Percentiles rank a stretch among this genome's conserved stretches.
phyloP scores from a whole-genome alignment of 2,797 vertebrate species.

The Psittacula echo region DNA sequence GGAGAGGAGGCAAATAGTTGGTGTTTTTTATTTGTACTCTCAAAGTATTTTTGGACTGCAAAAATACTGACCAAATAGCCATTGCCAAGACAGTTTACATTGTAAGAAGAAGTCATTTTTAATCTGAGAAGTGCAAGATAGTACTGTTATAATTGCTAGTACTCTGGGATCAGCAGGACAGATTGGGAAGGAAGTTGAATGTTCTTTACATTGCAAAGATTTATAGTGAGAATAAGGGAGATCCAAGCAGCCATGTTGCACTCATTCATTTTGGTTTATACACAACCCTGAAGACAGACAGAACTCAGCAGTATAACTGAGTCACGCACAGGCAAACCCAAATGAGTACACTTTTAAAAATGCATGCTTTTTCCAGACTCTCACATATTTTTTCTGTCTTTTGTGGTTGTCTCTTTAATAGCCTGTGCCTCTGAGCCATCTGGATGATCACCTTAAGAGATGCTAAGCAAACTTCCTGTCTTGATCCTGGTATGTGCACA shows the following conservation, averaged over 20 bases:
- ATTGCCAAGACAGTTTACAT: not conserved
- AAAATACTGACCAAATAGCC: not conserved
- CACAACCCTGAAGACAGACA: not conserved
- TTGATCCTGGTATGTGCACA: not conserved
- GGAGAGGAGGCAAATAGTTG: not conserved
- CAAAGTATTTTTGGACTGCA: not conserved
- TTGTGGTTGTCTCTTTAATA: not conserved
- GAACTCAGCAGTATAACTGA: not conserved
- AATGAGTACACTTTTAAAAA: not conserved
- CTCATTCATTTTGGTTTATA: not conserved
- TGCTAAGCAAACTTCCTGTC: not conserved
- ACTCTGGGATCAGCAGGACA: not conserved
- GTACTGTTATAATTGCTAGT: not conserved
- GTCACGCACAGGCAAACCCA: not conserved
- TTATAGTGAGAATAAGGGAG: not conserved
- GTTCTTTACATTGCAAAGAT: not conserved
- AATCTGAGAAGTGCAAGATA: not conserved
- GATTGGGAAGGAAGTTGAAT: not conserved
- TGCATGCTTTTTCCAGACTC: not conserved
- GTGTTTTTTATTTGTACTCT: not conserved
- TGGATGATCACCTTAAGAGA: not conserved
- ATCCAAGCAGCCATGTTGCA: fast-evolving
- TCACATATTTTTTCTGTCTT: not conserved
- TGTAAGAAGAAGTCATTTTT: not conserved
- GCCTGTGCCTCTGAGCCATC: not conserved